These are phyloP conservation scores for Hoplostethus mediterraneus DNA, from an alignment of 2,797 vertebrate species.

Conservation along the genomic window DNA sequence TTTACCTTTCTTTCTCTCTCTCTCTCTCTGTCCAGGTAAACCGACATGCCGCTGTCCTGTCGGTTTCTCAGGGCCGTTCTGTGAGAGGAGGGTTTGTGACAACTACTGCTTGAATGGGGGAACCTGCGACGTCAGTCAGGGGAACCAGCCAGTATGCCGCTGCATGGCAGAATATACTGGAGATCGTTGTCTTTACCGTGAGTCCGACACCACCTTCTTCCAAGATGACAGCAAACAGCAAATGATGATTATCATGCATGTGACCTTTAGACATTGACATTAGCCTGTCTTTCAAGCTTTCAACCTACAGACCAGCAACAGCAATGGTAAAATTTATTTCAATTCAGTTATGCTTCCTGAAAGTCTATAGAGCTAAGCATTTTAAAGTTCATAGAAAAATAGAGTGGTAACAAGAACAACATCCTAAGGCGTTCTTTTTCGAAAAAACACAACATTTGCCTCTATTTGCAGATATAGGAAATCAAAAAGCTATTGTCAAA, in stretches of 20 bases:
- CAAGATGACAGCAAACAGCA: conserved; percentile 1
- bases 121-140: conserved; percentile 91
- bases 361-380: conserved; percentile 37
- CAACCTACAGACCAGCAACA: neutral
- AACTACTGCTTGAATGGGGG: conserved; percentile 94
- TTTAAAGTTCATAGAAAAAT: conserved; percentile 38
- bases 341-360: conserved; percentile 35
- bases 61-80: conserved; percentile 94
- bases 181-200: conserved; percentile 95
- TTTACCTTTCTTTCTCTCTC: neutral
- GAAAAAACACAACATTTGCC: conserved; percentile 56
- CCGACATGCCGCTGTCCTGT: conserved; percentile 93
- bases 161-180: conserved; percentile 94
- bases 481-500: conserved; percentile 67
- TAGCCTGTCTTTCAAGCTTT: conserved; percentile 12
- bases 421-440: conserved; percentile 53
- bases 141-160: conserved; percentile 94
- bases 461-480: conserved; percentile 66
- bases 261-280: conserved; percentile 36
- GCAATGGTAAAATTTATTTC: conserved; percentile 33
- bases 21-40: conserved; percentile 82
- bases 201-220: conserved; percentile 73
- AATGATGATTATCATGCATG: neutral
- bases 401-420: conserved; percentile 53
- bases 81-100: conserved; percentile 91